phyloP scores from a whole-genome alignment of 2,113 vertebrate species.

The Ictidomys tridecemlineatus region DNA sequence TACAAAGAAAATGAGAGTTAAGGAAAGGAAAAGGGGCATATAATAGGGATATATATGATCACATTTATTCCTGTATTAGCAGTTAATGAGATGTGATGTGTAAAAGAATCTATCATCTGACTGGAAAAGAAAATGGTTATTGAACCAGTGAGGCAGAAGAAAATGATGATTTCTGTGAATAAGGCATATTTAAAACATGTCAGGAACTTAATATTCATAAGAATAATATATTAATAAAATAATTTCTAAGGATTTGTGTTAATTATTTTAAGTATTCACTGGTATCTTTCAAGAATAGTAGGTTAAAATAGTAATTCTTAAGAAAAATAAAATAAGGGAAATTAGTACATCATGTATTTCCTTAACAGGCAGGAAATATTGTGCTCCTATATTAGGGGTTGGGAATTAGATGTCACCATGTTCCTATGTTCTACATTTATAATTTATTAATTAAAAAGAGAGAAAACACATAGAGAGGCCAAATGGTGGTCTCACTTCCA shows the following conservation, averaged over 20 bases:
- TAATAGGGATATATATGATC: not conserved
- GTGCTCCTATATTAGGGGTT: not conserved
- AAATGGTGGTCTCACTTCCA: not conserved
- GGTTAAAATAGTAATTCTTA: not conserved
- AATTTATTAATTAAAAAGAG: not conserved
- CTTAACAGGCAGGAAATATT: not conserved
- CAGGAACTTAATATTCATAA: not conserved
- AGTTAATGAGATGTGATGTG: not conserved
- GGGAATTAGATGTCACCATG: not conserved
- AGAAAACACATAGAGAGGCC: not conserved
- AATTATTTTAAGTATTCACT: not conserved
- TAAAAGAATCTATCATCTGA: not conserved
- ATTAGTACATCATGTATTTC: not conserved
- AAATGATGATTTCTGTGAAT: constrained; percentile 39
- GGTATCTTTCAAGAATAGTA: not conserved
- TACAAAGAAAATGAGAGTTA: not conserved
- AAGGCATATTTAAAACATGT: not conserved
- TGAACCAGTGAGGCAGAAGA: not conserved
- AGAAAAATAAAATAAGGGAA: constrained; percentile 43
- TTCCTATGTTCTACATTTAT: not conserved
- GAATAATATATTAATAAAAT: constrained; percentile 29
- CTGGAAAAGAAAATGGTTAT: constrained; percentile 18
- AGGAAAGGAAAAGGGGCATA: not conserved
- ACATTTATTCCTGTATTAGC: not conserved
- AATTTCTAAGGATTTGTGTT: not conserved